phyloP scores from a whole-genome alignment of 2,797 vertebrate genomes.

The Glyptemys insculpta region DNA sequence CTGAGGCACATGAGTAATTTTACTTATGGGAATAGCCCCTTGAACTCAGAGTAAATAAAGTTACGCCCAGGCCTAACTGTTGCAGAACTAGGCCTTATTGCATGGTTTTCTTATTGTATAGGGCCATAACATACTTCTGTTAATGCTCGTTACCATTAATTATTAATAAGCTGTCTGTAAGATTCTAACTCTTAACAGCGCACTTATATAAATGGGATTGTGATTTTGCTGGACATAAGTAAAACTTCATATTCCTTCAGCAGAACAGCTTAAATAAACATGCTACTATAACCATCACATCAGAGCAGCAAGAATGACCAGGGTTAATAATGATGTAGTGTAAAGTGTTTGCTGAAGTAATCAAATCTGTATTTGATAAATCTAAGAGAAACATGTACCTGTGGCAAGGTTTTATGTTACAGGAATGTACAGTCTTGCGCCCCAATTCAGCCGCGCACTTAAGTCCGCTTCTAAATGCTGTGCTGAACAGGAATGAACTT shows the following conservation, averaged over 20 bases:
- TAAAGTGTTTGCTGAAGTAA: conserved; percentile 37
- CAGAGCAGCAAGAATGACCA: conserved; percentile 20
- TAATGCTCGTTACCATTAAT: background rate
- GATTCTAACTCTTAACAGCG: background rate
- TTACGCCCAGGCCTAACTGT: background rate
- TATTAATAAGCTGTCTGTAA: background rate
- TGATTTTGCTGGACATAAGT: background rate
- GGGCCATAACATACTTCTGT: background rate
- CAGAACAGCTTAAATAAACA: conserved; percentile 37
- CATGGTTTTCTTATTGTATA: background rate
- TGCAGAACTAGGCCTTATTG: background rate
- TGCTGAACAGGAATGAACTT: background rate
- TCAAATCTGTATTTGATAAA: background rate
- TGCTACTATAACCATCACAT: conserved; percentile 7
- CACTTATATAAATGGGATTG: background rate
- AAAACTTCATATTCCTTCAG: background rate
- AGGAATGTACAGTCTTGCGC: background rate
- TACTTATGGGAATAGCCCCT: background rate
- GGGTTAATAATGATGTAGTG: conserved; percentile 1
- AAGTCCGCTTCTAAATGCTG: background rate
- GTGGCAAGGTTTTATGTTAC: background rate
- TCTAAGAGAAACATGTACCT: background rate
- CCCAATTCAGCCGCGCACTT: background rate
- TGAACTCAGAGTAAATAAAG: background rate
- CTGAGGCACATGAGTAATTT: background rate